Evolutionary conservation across 2,113 vertebrate species (phyloP).

Genomic region (Mus musculus): DNA sequence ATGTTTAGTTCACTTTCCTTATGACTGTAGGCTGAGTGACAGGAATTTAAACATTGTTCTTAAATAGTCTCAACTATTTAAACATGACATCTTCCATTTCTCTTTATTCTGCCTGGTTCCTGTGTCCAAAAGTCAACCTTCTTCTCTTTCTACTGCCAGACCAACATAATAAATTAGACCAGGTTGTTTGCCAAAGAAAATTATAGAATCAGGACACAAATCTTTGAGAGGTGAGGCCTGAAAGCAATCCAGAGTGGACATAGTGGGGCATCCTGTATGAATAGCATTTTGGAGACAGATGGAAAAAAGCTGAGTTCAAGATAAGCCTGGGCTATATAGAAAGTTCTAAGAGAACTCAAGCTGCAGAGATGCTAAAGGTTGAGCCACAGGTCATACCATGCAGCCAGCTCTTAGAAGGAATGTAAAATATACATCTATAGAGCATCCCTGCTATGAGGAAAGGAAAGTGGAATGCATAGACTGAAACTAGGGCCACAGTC

Average conservation of each 20-base stretch:
- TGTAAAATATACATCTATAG: not conserved
- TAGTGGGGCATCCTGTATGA: not conserved
- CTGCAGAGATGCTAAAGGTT: not conserved
- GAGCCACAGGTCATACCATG: fast-evolving
- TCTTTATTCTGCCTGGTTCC: not conserved
- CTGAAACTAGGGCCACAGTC: not conserved
- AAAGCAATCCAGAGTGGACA: not conserved
- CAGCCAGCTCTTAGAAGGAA: not conserved
- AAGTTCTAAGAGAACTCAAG: not conserved
- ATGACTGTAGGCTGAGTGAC: not conserved
- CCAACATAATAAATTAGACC: not conserved
- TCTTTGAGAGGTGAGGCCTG: not conserved
- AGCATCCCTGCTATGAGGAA: not conserved
- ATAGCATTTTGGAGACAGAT: not conserved
- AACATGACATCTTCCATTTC: not conserved
- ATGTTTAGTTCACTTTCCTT: slow-evolving; percentile 19
- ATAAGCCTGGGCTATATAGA: no score
- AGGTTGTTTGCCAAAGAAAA: not conserved
- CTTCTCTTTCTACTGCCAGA: not conserved
- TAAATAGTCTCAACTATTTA: not conserved
- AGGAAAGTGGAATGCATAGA: no score
- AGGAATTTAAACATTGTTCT: not conserved
- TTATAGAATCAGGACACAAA: not conserved
- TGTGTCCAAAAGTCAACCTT: not conserved
- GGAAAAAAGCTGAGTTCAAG: not conserved